Conservation (phyloP, 2,113 vertebrate species). For the Rhinolophus ferrumequinum region DNA sequence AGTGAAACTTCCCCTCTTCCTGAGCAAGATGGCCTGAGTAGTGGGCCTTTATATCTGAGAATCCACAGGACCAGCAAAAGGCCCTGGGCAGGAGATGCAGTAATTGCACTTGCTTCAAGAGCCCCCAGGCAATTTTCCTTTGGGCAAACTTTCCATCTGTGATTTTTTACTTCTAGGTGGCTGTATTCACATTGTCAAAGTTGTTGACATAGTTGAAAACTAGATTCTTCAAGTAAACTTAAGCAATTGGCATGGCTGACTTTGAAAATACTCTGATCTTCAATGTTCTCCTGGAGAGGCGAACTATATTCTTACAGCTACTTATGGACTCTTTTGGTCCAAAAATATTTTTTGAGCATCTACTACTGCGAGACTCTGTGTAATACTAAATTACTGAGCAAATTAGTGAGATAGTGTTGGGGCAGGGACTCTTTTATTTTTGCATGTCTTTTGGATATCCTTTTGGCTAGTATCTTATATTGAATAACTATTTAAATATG, state of each 20-base stretch:
- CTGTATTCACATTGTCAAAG: background rate
- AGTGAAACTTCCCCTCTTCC: background rate
- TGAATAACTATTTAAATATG: background rate
- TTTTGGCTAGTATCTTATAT: background rate
- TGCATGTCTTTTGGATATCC: background rate
- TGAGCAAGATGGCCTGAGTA: background rate
- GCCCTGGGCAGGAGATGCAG: background rate
- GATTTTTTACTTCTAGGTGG: background rate
- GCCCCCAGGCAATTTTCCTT: background rate
- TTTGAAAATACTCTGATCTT: slow-evolving; percentile 1
- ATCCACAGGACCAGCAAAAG: background rate
- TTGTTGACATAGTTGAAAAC: slow-evolving; percentile 1
- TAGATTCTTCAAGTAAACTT: background rate
- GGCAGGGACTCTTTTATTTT: background rate
- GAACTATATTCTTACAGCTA: background rate
- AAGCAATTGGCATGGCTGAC: background rate
- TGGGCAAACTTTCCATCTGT: background rate
- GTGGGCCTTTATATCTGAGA: background rate
- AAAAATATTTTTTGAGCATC: slow-evolving; percentile 14
- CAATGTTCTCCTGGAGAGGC: background rate
- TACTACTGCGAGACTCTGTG: background rate
- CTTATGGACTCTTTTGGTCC: background rate
- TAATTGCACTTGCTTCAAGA: background rate
- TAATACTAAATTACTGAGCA: background rate
- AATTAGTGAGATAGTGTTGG: background rate